Evolutionary conservation across 1,140 invertebrate genomes (phyloP), one percentile per base, ranked within the genome.

Genomic region (Drosophila sproati): DNA sequence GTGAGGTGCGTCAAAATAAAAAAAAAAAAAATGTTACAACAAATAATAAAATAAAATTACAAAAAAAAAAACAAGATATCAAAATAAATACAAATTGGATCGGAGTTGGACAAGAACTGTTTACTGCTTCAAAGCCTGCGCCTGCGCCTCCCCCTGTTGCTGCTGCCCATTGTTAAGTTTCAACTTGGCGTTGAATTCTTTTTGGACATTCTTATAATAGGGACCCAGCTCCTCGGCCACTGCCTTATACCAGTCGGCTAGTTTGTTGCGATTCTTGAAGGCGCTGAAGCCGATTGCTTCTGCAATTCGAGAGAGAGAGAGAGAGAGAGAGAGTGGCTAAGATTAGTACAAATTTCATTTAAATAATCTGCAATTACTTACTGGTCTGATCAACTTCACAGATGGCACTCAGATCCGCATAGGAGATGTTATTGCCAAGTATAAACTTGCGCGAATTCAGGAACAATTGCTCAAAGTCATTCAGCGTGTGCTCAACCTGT

Each of bases 351-450:
- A 34, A 10, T 43, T 1, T 35, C 6, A 3, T 31, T 20, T 2
- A 45, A 4, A 43, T 69, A 52, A 3, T 39, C 5, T 34, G 20
- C 20, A 39, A 8, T 7, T 71, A 93, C 78, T 95, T 93, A 92
- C 94, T 94, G 48, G 96, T 95, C 93, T 98, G 97, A 92, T 98
- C 96, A 37, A 98, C 93, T 93, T 98, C 97, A 91, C 96, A 97
- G 12, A 95, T 95, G 4, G 95, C 96, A 59, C 97, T 93, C 51
- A 98, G 90, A 93, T 98, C 97, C 37, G 97, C 97, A 41, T 97
- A 95, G 5, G 95, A 95, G 10, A 94, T 82, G 5, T 96, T 94
- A 80, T 96, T 91, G 77, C 97, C 96, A 62, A 93, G 92, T 29
- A 98, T 92, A 80, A 95, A 98, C 59, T 94, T 93, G 10, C 94